Evolutionary conservation across 1,140 invertebrate genomes (phyloP).

Genomic region (Megalopta genalis): DNA sequence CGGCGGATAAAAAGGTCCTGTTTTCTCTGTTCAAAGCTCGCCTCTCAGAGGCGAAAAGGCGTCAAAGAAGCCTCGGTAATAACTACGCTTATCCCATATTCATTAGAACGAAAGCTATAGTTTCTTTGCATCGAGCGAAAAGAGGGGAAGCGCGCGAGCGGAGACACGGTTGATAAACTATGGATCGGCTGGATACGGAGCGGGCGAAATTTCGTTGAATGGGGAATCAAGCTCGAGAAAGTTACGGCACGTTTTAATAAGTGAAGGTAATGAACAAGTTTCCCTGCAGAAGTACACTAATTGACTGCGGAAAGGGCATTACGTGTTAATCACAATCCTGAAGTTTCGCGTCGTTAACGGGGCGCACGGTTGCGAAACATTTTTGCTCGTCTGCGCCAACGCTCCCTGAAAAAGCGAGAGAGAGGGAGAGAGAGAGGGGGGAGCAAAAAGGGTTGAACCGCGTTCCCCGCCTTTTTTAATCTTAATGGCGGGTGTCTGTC

Average conservation of each 20-base stretch:
- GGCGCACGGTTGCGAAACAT: background rate
- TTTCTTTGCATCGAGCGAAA: too few relatives aligned
- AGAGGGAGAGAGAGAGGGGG: background rate
- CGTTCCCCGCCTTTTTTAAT: background rate
- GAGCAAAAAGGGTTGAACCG: background rate
- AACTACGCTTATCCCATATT: too few relatives aligned
- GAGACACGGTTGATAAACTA: too few relatives aligned
- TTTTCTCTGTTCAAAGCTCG: too few relatives aligned
- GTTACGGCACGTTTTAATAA: background rate
- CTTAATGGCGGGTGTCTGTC: conserved; percentile 5
- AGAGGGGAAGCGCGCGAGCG: too few relatives aligned
- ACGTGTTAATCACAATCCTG: background rate
- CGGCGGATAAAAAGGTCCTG: too few relatives aligned
- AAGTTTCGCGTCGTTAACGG: background rate
- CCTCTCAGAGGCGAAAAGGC: too few relatives aligned
- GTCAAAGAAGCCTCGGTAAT: too few relatives aligned
- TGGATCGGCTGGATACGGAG: too few relatives aligned
- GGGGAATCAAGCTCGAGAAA: background rate
- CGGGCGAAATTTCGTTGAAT: background rate
- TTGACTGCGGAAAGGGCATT: background rate
- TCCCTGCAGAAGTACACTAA: background rate
- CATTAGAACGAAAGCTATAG: too few relatives aligned
- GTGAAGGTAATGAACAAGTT: background rate
- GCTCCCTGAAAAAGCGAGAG: background rate
- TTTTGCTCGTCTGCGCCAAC: background rate